phyloP scores from a whole-genome alignment of 2,888 invertebrate species.

The Oxytorus armatus region DNA sequence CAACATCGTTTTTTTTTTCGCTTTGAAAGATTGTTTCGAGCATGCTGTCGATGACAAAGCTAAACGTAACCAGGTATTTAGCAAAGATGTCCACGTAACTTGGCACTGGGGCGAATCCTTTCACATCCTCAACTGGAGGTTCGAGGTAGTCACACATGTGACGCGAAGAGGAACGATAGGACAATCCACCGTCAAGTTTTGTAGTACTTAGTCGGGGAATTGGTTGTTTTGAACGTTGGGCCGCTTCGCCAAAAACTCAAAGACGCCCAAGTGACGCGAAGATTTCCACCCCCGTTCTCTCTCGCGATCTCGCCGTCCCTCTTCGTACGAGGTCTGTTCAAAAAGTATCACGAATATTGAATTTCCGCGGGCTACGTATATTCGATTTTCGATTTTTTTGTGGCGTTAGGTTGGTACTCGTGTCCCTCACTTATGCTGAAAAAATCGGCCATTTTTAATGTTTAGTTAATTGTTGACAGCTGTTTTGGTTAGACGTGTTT shows the following conservation, averaged over 20 bases:
- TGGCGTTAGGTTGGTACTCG: too few relatives aligned
- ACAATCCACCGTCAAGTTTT: neutral
- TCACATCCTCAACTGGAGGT: too few relatives aligned
- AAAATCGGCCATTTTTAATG: too few relatives aligned
- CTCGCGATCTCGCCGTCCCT: constrained; percentile 33
- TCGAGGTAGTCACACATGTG: constrained; percentile 11
- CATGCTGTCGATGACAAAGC: constrained; percentile 24
- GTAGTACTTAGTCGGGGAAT: constrained; percentile 10
- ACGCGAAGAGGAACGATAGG: neutral
- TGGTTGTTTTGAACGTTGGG: constrained; percentile 54
- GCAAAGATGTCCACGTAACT: constrained; percentile 31
- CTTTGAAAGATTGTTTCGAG: constrained; percentile 10
- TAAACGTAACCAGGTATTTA: constrained; percentile 39
- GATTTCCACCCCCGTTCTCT: neutral
- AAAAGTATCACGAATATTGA: too few relatives aligned
- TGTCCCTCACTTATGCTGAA: too few relatives aligned
- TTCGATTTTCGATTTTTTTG: too few relatives aligned
- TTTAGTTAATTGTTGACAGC: too few relatives aligned
- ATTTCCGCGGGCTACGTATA: too few relatives aligned
- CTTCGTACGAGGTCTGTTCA: too few relatives aligned
- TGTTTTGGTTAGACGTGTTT: too few relatives aligned
- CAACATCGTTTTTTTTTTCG: too few relatives aligned
- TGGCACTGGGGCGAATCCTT: constrained; percentile 52
- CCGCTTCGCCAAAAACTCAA: constrained; percentile 26
- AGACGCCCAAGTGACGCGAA: constrained; percentile 36